Evolutionary conservation across 1,140 invertebrate species (phyloP), one percentile per base, ranked within the genome.

Genomic region (Drosophila pachea): DNA sequence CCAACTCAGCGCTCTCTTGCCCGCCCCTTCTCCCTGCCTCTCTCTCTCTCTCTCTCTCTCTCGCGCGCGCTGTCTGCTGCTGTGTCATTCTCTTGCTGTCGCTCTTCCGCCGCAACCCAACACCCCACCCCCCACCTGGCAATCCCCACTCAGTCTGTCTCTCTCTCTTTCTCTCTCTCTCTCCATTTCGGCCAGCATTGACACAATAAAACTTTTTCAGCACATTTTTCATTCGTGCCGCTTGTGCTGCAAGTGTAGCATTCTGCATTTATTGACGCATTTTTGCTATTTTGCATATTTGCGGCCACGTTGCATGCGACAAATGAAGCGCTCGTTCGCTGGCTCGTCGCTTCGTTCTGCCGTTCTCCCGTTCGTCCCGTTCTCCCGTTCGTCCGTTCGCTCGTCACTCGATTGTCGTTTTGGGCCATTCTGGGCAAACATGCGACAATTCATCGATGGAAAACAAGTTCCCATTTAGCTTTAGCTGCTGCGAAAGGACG

Each of bases 181-280:
- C 52, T 42, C 40, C 31, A 4, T 45, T 52, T 67, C 56, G 73
- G 77, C 75, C 74, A 82, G 79, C 78, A 84, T 84, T 83, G 75
- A 82, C 78, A 82, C 75, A 84, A 82, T 82, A 84, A 75, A 82
- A 78, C 73, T 84, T 78, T 74, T 74, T 62, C 72, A 71, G 47
- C 68, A 62, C 68, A 64, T 69, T 69, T 64, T 63, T 56, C 67
- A 64, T 56, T 69, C 61, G 67, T 59, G 65, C 9, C 59, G 65
- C 49, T 61, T 47, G 50, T 74, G 69, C 75, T 73, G 75, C 77
- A 69, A 69, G 61, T 69, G 67, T 54, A 49, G 61, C 67, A 73
- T 82, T 82, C 58, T 68, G 75, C 78, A 82, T 82, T 82, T 82
- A 84, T 82, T 78, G 78, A 84, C 79, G 78, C 79, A 83, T 83